Evolutionary conservation across 2,797 vertebrate species (phyloP).

Genomic region (Loriculus beryllinus): DNA sequence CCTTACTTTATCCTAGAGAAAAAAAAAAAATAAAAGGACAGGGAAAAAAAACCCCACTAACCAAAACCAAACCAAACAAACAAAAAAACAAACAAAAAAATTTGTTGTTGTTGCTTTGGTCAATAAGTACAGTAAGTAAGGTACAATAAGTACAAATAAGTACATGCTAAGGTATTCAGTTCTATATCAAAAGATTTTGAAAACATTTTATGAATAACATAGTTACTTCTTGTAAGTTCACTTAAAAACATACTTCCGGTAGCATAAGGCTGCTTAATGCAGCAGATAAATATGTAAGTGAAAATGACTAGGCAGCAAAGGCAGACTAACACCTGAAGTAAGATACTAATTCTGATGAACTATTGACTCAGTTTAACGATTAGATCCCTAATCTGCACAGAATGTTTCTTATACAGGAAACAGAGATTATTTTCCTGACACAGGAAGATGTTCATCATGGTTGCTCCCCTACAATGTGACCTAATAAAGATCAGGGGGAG

Average conservation of each 20-base stretch:
- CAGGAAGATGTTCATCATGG: not conserved
- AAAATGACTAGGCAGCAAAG: not conserved
- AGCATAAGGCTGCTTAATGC: not conserved
- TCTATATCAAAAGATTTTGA: not conserved
- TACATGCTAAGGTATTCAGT: not conserved
- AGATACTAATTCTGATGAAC: not conserved
- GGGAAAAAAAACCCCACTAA: not conserved
- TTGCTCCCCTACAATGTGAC: not conserved
- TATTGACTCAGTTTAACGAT: not conserved
- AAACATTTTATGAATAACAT: not conserved
- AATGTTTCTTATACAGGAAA: not conserved
- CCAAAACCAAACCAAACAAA: not conserved
- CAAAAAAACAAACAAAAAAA: not conserved
- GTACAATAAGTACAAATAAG: too few species aligned
- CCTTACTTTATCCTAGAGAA: not conserved
- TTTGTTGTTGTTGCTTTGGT: not conserved
- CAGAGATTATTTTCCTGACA: not conserved
- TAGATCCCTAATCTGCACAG: not conserved
- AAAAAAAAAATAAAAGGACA: not conserved
- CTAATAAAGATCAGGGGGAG: not conserved
- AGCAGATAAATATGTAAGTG: not conserved
- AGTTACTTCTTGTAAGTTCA: not conserved
- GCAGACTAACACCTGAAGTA: not conserved
- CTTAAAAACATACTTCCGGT: not conserved
- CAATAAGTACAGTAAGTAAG: too few species aligned